Evolutionary conservation across 2,113 vertebrate genomes (phyloP).

Genomic region (Stomatorhinus ivindoensis): DNA sequence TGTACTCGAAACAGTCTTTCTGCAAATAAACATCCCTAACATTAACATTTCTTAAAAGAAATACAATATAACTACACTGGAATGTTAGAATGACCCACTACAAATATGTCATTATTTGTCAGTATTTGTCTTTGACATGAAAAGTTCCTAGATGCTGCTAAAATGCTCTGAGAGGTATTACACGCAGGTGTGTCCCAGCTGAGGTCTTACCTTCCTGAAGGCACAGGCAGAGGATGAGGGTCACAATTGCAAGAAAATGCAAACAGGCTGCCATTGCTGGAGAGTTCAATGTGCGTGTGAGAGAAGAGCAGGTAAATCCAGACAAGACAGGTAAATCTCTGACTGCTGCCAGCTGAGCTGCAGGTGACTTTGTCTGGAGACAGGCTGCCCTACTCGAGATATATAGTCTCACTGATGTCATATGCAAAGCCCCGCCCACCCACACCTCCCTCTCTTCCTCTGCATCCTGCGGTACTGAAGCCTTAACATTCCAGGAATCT

Average conservation of each 20-base stretch:
- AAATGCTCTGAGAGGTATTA: background rate
- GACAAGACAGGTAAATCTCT: background rate
- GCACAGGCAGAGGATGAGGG: slow-evolving; percentile 28
- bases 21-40: background rate
- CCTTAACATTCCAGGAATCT: slow-evolving; percentile 45
- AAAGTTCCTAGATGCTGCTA: background rate
- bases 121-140: background rate
- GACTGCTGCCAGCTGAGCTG: slow-evolving; percentile 27
- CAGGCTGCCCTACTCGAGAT: slow-evolving; percentile 9
- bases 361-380: slow-evolving; percentile 45
- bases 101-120: background rate
- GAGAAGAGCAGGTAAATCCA: slow-evolving; percentile 12
- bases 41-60: background rate
- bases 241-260: slow-evolving; percentile 40
- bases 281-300: slow-evolving; percentile 19
- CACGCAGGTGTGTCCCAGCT: background rate
- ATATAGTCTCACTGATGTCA: slow-evolving; percentile 45
- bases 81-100: background rate
- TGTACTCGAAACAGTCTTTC: background rate
- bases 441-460: slow-evolving; percentile 24
- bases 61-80: background rate
- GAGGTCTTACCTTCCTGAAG: slow-evolving; percentile 38
- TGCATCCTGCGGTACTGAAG: slow-evolving; percentile 23
- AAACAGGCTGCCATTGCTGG: slow-evolving; percentile 34
- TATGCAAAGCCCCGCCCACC: slow-evolving; percentile 35